Evolutionary conservation across 2,888 invertebrate species (phyloP).

Genomic region (Bhutanitis thaidina): DNA sequence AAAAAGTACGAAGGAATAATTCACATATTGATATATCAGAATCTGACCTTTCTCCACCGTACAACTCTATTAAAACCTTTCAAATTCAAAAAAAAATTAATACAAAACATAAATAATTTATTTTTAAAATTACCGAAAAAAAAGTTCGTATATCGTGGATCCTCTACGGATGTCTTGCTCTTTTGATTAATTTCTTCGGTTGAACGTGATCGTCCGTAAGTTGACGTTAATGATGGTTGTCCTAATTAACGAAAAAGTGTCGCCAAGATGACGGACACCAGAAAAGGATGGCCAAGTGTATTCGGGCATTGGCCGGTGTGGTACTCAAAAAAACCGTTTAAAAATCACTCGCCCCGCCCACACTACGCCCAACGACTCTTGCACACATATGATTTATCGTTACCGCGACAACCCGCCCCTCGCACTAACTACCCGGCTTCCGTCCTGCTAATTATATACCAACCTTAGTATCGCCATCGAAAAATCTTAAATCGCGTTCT

Average conservation of each 20-base stretch:
- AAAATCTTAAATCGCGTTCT: constrained; percentile 63
- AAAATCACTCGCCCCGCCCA: constrained; percentile 76
- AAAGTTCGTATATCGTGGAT: constrained; percentile 8
- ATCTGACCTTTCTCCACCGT: neutral
- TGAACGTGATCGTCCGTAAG: constrained; percentile 50
- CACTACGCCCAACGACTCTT: constrained; percentile 67
- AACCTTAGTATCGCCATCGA: constrained; percentile 45
- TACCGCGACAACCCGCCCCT: constrained; percentile 73
- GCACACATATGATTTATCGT: constrained; percentile 78
- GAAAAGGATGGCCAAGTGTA: constrained; percentile 69
- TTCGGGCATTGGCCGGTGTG: constrained; percentile 67
- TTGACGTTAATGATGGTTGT: constrained; percentile 65
- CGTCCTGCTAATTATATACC: constrained; percentile 70
- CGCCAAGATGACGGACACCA: constrained; percentile 59
- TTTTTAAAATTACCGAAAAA: constrained; percentile 6
- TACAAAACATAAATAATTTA: constrained; percentile 12
- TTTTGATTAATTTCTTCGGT: constrained; percentile 17
- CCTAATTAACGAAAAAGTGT: constrained; percentile 77
- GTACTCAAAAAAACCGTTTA: constrained; percentile 78
- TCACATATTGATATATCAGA: constrained; percentile 2
- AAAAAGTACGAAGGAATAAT: constrained; percentile 6
- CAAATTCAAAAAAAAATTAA: neutral
- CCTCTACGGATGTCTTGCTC: constrained; percentile 17
- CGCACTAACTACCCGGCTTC: constrained; percentile 70
- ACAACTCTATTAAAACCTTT: constrained; percentile 3